These are phyloP conservation scores for Pseudorhiza aurosa DNA, from an alignment of 30 jellyfish, hydroid and myxozoan species.

Conservation along the genomic window DNA sequence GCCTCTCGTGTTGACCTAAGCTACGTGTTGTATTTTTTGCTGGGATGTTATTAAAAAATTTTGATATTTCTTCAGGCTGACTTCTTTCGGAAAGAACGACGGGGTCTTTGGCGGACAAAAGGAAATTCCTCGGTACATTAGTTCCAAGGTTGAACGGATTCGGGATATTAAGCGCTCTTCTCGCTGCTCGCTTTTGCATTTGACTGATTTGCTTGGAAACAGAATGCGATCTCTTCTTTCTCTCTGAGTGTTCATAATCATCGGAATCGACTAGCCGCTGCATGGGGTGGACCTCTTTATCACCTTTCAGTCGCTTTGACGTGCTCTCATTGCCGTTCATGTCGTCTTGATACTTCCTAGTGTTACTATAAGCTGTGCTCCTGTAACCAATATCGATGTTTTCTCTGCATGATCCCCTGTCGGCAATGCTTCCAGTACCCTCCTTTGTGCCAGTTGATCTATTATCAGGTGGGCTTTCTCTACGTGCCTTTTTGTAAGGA, in stretches of 20 bases:
- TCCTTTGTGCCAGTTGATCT: no score
- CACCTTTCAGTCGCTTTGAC: neutral
- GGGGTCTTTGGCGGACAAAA: constrained; percentile 41
- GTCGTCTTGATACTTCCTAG: neutral
- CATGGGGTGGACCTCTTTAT: neutral
- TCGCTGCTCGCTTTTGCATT: constrained; percentile 74
- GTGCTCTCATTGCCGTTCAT: neutral
- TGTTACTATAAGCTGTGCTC: neutral
- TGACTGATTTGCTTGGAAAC: constrained; percentile 24
- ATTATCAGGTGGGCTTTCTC: neutral
- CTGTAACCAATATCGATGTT: constrained; percentile 6
- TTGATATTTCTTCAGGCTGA: constrained; percentile 52
- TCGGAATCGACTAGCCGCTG: neutral
- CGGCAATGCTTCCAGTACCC: no score
- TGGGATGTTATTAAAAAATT: constrained; percentile 13
- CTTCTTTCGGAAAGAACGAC: neutral
- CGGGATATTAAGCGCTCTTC: constrained; percentile 79
- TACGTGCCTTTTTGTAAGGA: constrained; percentile 17
- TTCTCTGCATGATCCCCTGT: neutral
- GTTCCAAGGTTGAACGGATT: constrained; percentile 83
- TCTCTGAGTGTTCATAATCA: neutral
- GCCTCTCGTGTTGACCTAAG: constrained; percentile 8
- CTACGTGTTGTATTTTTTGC: neutral
- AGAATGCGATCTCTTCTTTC: constrained; percentile 61
- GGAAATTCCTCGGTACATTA: constrained; percentile 60